Conservation (phyloP, 1,140 invertebrate species). For the Nasonia giraulti region DNA sequence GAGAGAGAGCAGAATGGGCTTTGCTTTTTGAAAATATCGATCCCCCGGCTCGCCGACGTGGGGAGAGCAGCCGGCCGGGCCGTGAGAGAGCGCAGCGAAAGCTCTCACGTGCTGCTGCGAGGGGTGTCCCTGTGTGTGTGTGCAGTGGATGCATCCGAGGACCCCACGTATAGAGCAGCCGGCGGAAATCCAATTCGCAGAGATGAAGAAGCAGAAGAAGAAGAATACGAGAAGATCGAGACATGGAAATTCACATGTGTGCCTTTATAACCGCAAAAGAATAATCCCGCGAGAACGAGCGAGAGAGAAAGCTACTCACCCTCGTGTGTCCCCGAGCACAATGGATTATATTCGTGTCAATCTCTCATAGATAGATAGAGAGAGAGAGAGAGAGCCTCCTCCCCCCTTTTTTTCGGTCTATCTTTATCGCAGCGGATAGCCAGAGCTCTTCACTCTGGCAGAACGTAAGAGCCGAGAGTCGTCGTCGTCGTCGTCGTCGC, state of each 20-base stretch:
- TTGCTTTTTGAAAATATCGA: conserved; percentile 50
- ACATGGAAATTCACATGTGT: too few relatives aligned
- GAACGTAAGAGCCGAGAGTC: too few relatives aligned
- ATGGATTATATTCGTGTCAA: not conserved
- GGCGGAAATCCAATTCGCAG: not conserved
- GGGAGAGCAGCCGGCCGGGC: not conserved
- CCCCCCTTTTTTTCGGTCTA: conserved; percentile 5
- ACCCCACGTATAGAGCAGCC: not conserved
- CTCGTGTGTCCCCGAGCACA: not conserved
- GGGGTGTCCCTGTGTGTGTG: not conserved
- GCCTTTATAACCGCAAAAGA: too few relatives aligned
- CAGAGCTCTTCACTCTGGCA: too few relatives aligned
- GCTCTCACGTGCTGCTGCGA: conserved; percentile 21
- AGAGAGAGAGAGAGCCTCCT: not conserved
- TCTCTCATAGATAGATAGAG: not conserved
- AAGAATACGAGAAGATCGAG: not conserved
- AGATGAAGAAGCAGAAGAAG: not conserved
- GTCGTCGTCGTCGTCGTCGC: not conserved
- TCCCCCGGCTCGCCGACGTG: conserved; percentile 5
- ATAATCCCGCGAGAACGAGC: not conserved
- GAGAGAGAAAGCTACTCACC: not conserved
- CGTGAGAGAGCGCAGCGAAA: conserved; percentile 25
- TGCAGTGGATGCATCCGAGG: not conserved
- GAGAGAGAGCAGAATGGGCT: conserved; percentile 2
- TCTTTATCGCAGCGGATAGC: conserved; percentile 3